Base-by-base conservation (phyloP, 2,113 vertebrate species). In the Rhabdomys dilectus region DNA sequence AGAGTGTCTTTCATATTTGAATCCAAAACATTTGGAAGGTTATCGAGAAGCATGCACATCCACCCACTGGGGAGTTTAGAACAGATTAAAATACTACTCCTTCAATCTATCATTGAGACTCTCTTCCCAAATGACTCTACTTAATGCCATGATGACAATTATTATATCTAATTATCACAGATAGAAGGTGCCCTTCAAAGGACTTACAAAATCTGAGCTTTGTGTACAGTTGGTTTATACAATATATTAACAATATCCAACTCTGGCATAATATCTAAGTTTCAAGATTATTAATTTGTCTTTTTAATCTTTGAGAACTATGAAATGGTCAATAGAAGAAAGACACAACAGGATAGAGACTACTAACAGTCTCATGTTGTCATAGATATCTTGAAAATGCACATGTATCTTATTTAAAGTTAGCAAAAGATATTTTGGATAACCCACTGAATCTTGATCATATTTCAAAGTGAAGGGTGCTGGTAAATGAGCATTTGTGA, bases 401-500 rank as follows among this genome's bases (percentile, higher is more conserved):
- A 1, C 16, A 19, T 85, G 15, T 1, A 85, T 42, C 45, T 31
- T 84, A 62, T 6, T 31, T 42, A 31, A 26, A 39, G 13, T 39
- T 39, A 42, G 45, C 42, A 31, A 64, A 21, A 7, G 8, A 85
- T 45, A 45, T 11, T 6, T 1, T 64, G 13, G 5, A 9, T 48
- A 31, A 16, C 7, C 21, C 31, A 13, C 7, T 90, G 21, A 51
- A 82, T 19, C n/a, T 42, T 78, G 31, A 70, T 48, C 12, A 29
- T 21, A 9, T 70, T 2, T 26, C 24, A 48, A 87, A 93, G 19
- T 68, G 56, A n/a, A n/a, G n/a, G n/a, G 7, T 24, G 12, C 22
- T 10, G 21, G 19, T 70, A 9, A 8, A 24, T 4, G 22, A 26
- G 42, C 4, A 45, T n/a, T 10, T 0, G 7, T n/a, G 3, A 62